Conservation (phyloP, 2,888 invertebrate genomes). For the Epiperipatus broadwayi region DNA sequence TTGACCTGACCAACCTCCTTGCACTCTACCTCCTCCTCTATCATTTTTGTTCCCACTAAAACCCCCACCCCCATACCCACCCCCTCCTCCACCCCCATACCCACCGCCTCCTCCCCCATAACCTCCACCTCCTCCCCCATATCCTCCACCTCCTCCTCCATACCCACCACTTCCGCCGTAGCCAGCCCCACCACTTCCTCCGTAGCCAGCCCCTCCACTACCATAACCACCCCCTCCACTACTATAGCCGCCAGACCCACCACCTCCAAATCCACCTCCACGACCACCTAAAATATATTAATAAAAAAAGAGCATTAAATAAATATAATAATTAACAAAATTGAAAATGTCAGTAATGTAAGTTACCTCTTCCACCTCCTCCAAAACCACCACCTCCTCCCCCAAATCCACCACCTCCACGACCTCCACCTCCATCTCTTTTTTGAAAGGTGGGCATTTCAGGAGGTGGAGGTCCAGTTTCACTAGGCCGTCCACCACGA, state of each 20-base stretch:
- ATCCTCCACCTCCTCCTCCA: slow-evolving; percentile 20
- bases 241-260: slow-evolving; percentile 31
- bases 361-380: slow-evolving; percentile 15
- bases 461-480: slow-evolving; percentile 77
- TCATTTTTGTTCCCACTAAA: too few relatives aligned
- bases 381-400: slow-evolving; percentile 12
- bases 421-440: slow-evolving; percentile 21
- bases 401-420: slow-evolving; percentile 10
- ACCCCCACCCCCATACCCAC: slow-evolving; percentile 20
- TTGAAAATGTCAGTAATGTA: slow-evolving; percentile 16
- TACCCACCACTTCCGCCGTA: slow-evolving; percentile 22
- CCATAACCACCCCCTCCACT: slow-evolving; percentile 22
- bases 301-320: slow-evolving; percentile 7
- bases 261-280: slow-evolving; percentile 29
- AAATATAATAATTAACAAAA: slow-evolving; percentile 30
- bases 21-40: slow-evolving; percentile 26
- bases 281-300: slow-evolving; percentile 21
- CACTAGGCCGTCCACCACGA: slow-evolving; percentile 74
- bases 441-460: slow-evolving; percentile 94
- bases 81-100: slow-evolving; percentile 11
- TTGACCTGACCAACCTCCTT: slow-evolving; percentile 26
- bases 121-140: slow-evolving; percentile 20
- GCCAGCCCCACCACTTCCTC: slow-evolving; percentile 22
- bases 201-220: slow-evolving; percentile 18
- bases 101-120: slow-evolving; percentile 19